Conservation (phyloP, 2,113 vertebrate species). For the Sphaerodactylus townsendi region DNA sequence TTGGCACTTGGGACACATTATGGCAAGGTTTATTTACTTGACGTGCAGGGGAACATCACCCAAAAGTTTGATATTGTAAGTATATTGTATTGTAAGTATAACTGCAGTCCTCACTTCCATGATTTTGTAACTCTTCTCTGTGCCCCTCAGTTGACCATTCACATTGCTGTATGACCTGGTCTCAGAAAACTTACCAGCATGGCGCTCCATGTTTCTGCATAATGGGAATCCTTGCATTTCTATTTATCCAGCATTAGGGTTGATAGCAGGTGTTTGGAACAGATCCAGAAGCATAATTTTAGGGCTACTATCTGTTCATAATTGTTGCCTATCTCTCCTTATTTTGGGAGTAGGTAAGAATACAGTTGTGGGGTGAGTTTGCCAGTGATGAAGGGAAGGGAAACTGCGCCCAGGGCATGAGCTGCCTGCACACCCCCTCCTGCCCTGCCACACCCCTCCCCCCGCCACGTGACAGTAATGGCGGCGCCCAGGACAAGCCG, state of each 20-base stretch:
- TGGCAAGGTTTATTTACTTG: constrained; percentile 95
- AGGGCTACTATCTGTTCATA: not conserved
- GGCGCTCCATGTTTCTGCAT: not conserved
- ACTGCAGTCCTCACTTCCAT: not conserved
- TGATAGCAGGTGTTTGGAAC: not conserved
- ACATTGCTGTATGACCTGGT: not conserved
- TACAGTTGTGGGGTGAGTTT: not conserved
- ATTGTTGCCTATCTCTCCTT: not conserved
- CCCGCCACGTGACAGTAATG: too few relatives aligned
- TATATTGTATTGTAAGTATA: constrained; percentile 93
- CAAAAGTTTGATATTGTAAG: constrained; percentile 98
- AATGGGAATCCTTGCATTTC: not conserved
- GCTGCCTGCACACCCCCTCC: too few relatives aligned
- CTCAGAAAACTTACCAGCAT: not conserved
- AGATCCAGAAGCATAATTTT: not conserved
- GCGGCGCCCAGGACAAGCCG: too few relatives aligned
- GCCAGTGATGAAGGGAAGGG: too few relatives aligned
- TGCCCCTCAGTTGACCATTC: not conserved
- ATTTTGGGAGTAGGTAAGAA: not conserved
- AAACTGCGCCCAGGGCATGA: too few relatives aligned
- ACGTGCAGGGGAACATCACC: constrained; percentile 95
- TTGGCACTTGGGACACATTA: constrained; percentile 96
- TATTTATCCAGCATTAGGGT: not conserved
- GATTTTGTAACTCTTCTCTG: not conserved
- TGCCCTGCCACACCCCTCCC: too few relatives aligned